Evolutionary conservation across 23 tunicate species (phyloP).

Genomic region (Styela plicata): DNA sequence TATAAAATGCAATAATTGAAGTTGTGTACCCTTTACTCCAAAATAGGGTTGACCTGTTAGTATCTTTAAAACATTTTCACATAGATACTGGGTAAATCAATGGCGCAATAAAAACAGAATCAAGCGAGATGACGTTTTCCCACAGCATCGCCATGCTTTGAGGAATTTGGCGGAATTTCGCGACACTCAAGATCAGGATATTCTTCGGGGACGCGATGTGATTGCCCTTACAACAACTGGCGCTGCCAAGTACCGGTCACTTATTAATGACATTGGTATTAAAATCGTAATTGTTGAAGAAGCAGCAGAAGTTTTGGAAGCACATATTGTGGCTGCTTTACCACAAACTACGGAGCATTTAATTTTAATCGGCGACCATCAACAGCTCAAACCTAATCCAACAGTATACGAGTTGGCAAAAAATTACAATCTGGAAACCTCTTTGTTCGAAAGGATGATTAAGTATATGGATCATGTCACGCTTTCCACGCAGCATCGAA

Average conservation of each 20-base stretch:
- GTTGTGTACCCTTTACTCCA: too few relatives aligned
- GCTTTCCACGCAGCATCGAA: constrained; percentile 22
- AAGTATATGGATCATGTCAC: constrained; percentile 3
- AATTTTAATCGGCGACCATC: constrained; percentile 4
- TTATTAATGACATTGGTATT: background rate
- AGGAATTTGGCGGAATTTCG: background rate
- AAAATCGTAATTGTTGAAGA: constrained; percentile 4
- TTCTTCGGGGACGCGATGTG: background rate
- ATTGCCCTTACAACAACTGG: constrained; percentile 5
- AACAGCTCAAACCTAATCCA: background rate
- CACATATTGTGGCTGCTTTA: constrained; percentile 1
- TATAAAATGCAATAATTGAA: background rate
- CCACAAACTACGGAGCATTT: background rate
- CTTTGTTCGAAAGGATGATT: constrained; percentile 7
- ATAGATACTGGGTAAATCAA: background rate
- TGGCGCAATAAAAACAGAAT: background rate
- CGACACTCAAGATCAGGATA: background rate
- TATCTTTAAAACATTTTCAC: too few relatives aligned
- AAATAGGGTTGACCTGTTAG: too few relatives aligned
- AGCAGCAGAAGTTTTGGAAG: constrained; percentile 17
- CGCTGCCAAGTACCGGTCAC: background rate
- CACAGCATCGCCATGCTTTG: background rate
- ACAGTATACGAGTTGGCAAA: constrained; percentile 9
- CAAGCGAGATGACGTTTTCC: background rate
- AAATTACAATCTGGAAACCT: background rate